Evolutionary conservation across 1,140 invertebrate genomes (phyloP), one percentile per base, ranked within the genome.

Genomic region (Bombus picipes): DNA sequence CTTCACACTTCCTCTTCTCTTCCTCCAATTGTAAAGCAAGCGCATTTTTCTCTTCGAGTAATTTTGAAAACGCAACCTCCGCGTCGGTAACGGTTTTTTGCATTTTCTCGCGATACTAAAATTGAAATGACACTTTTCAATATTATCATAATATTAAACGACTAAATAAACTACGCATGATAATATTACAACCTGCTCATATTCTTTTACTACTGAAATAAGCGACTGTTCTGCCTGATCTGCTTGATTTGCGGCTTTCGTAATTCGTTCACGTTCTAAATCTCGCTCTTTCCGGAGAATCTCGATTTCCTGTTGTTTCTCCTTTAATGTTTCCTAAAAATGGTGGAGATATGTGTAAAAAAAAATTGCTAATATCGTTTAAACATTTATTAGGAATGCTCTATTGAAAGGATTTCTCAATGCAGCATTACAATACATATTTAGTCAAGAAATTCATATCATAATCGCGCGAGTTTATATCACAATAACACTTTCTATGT

Each of bases 241-340:
- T 25, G 96, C 96, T 92, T 97, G 97, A 89, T 94, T 96, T 6
- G 97, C 96, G 66, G 97, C 96, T 94, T 96, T 96, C 13, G 96
- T 97, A 92, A 96, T 95, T 94, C 92, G 96, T 96, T 95, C 96
- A 90, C 98, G 96, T 94, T 99, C 98, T 86, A 99, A 93, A 92
- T 99, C 98, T 80, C 98, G 95, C 93, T 99, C 98, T 85, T 97
- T 97, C 93, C 99, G 96, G 68, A 99, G 95, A 91, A 98, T 97
- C 92, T 99, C 98, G 89, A 99, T 97, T 92, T 99, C 98, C 86
- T 98, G 97, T 92, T 99, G 98, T 94, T 99, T 99, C 94, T 99
- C 98, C 93, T 98, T 97, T 82, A 99, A 95, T 43, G 98, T 95
- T 93, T 99, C 98, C 98, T 99, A 93, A 92, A 68, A 95, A 95